These are phyloP conservation scores for Drosophila percnosoma DNA, from an alignment of 2,888 invertebrate species.

Conservation along the genomic window DNA sequence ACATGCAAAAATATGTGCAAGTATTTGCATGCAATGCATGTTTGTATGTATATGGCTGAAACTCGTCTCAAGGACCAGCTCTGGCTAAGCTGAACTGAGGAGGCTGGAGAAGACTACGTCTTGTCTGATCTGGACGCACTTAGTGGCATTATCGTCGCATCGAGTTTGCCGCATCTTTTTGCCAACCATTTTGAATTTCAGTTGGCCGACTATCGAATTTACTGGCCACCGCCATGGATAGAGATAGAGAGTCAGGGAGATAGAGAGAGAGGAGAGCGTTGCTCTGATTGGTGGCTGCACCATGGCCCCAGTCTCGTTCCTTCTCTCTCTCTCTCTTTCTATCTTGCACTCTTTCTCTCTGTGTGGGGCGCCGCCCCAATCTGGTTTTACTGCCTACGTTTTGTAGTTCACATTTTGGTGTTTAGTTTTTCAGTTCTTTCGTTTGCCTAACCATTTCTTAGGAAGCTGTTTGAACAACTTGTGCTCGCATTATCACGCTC, in stretches of 20 bases:
- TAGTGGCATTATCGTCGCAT: conserved; percentile 57
- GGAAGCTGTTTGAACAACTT: conserved; percentile 32
- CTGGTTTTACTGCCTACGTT: conserved; percentile 78
- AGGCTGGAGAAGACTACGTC: conserved; percentile 18
- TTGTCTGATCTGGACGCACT: conserved; percentile 63
- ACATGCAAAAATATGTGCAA: neutral
- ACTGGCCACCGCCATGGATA: conserved; percentile 12
- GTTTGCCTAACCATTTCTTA: conserved; percentile 15
- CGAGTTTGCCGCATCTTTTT: conserved; percentile 39
- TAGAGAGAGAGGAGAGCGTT: conserved; percentile 15
- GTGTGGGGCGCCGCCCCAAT: conserved; percentile 85
- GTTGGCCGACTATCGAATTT: conserved; percentile 5
- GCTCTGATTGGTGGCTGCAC: conserved; percentile 81
- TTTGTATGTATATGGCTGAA: conserved; percentile 8
- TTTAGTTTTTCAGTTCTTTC: conserved; percentile 31
- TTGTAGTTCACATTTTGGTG: conserved; percentile 29
- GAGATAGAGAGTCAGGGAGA: neutral
- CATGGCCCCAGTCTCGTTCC: conserved; percentile 22
- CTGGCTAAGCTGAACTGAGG: conserved; percentile 1
- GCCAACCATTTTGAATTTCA: conserved; percentile 65
- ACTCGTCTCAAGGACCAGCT: conserved; percentile 32
- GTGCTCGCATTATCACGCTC: conserved; percentile 20
- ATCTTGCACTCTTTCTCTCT: conserved; percentile 57
- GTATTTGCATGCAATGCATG: conserved; percentile 14
- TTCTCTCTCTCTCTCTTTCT: conserved; percentile 2